A percentile compares a stretch with the other conserved stretches of the same genome.
These are phyloP conservation scores for Microcebus griseorufus DNA, from an alignment of 2,113 vertebrate genomes.

Conservation along the genomic window DNA sequence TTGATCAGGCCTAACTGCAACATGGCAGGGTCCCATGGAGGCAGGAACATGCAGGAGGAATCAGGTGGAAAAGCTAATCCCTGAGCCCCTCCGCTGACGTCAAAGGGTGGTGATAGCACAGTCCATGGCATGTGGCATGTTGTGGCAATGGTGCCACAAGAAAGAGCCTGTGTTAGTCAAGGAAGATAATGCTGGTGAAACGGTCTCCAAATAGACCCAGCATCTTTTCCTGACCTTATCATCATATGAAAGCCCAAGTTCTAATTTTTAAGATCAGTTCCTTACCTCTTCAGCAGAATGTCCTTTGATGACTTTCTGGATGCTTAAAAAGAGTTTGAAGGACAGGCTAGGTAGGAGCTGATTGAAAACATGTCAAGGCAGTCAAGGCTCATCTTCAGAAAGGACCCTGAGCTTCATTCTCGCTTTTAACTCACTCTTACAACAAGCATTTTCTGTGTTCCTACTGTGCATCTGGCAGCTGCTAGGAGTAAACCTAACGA, in stretches of 20 bases:
- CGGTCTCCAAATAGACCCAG: background rate
- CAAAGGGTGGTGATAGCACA: background rate
- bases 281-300: background rate
- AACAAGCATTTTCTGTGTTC: background rate
- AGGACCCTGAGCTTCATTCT: background rate
- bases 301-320: background rate
- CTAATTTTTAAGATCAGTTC: background rate
- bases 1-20: conserved; percentile 46
- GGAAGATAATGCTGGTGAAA: background rate
- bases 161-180: background rate
- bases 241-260: background rate
- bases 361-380: background rate
- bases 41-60: background rate
- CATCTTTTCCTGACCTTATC: conserved; percentile 28
- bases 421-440: background rate
- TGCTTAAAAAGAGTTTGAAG: background rate
- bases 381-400: background rate
- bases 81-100: background rate
- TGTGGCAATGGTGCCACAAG: background rate
- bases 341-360: background rate
- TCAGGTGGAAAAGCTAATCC: background rate
- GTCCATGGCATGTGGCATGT: background rate
- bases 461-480: background rate
- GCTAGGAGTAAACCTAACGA: background rate
- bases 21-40: conserved; percentile 22